A percentile compares a stretch with the other conserved stretches of the same genome.
phyloP scores from a whole-genome alignment of 2,113 vertebrate genomes.

The Merops nubicus region DNA sequence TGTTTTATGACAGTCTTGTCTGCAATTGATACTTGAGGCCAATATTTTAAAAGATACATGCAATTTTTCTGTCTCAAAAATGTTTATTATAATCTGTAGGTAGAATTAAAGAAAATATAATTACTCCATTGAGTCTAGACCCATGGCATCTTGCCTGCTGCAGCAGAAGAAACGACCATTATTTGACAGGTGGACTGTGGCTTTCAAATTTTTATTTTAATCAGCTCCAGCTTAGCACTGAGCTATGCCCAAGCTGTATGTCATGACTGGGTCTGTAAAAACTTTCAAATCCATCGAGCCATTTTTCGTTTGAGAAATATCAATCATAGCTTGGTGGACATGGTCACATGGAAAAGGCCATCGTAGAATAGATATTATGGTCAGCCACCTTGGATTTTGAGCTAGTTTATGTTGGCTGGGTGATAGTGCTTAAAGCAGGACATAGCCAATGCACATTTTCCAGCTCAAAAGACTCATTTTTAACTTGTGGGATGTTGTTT shows the following conservation, averaged over 20 bases:
- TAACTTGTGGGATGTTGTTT: not conserved
- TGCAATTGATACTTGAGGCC: not conserved
- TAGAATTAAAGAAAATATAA: not conserved
- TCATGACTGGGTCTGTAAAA: not conserved
- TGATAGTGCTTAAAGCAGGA: not conserved
- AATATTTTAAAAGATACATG: not conserved
- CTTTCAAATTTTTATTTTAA: not conserved
- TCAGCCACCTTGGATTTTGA: not conserved
- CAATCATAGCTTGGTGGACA: not conserved
- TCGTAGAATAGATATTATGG: not conserved
- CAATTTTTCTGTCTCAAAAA: not conserved
- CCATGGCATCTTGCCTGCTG: not conserved
- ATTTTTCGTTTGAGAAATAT: not conserved
- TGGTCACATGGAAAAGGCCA: not conserved
- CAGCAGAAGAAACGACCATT: not conserved
- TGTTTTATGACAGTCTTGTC: not conserved
- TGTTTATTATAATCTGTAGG: not conserved
- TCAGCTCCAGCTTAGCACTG: not conserved
- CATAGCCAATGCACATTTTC: not conserved
- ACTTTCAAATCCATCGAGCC: not conserved
- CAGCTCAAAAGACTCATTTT: not conserved
- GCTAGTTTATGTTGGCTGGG: not conserved
- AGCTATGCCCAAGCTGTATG: not conserved
- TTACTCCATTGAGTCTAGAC: not conserved
- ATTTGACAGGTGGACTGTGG: not conserved